A percentile compares a stretch with the other conserved stretches of the same genome.
Conservation (phyloP, 2,113 vertebrate species). For the Labeo rohita region DNA sequence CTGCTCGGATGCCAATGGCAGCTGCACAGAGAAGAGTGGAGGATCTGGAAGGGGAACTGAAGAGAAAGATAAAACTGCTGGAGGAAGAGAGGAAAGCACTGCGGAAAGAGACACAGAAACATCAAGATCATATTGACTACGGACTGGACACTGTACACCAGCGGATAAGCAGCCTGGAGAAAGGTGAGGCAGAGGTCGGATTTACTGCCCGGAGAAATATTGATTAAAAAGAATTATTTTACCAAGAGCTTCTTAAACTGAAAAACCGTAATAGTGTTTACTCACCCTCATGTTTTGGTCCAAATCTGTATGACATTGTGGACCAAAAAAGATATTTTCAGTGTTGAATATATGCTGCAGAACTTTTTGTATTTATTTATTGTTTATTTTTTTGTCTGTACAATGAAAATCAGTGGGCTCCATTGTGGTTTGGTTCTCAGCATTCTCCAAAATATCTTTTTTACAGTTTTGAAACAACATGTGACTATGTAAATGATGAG, state of each 20-base stretch:
- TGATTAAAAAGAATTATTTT: neutral
- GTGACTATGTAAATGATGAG: neutral
- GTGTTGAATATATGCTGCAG: neutral
- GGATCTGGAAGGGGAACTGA: conserved; percentile 89
- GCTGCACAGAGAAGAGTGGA: conserved; percentile 73
- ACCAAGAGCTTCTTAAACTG: neutral
- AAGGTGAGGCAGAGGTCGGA: conserved; percentile 73
- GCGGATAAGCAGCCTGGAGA: conserved; percentile 85
- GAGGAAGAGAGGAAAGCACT: conserved; percentile 87
- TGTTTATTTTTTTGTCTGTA: neutral
- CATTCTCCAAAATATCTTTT: neutral
- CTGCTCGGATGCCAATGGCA: neutral
- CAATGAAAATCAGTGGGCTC: neutral
- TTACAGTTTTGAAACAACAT: neutral
- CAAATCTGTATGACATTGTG: neutral
- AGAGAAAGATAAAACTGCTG: conserved; percentile 88
- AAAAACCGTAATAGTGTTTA: neutral
- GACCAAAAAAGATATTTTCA: neutral
- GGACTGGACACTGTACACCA: conserved; percentile 85
- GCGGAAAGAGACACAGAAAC: conserved; percentile 77
- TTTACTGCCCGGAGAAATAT: neutral
- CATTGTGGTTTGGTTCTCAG: neutral
- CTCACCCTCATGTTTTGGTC: neutral
- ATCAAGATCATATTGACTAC: conserved; percentile 84
- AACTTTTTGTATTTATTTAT: neutral